phyloP scores from a whole-genome alignment of 2,888 invertebrate genomes.

The Trichopoda pennipes region DNA sequence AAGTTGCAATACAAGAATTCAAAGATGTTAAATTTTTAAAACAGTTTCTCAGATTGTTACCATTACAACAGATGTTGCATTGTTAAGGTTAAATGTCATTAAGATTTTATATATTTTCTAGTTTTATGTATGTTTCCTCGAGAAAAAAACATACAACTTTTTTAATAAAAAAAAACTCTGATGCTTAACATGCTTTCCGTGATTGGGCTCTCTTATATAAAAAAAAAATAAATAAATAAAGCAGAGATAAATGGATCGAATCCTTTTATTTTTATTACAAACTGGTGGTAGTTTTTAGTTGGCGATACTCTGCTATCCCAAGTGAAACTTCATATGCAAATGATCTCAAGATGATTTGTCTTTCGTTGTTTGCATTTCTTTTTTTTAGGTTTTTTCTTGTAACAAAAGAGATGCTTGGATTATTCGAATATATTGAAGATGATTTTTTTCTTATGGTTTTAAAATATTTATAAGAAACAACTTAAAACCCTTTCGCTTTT shows the following conservation, averaged over 20 bases:
- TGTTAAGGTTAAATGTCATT: too few species aligned
- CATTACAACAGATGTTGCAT: too few species aligned
- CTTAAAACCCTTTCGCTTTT: conserved; percentile 75
- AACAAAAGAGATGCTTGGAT: conserved; percentile 57
- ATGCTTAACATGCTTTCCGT: conserved; percentile 74
- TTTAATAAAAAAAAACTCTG: conserved; percentile 63
- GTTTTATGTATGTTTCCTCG: conserved; percentile 10
- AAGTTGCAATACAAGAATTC: too few species aligned
- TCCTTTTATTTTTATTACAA: conserved; percentile 37
- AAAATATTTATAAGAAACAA: conserved; percentile 74
- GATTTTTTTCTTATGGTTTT: conserved; percentile 72
- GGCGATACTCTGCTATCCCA: conserved; percentile 51
- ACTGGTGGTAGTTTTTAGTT: conserved; percentile 56
- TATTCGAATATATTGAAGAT: conserved; percentile 55
- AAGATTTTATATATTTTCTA: neutral
- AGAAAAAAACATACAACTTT: conserved; percentile 40
- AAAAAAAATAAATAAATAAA: neutral
- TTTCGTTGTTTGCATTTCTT: neutral
- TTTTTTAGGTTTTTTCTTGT: conserved; percentile 21
- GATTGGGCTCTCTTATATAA: conserved; percentile 55
- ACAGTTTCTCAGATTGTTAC: too few species aligned
- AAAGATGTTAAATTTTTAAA: too few species aligned
- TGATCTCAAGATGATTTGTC: conserved; percentile 55
- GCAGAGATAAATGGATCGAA: conserved; percentile 59
- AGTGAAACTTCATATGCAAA: conserved; percentile 57